These are phyloP conservation scores for Steromphala cineraria DNA, from an alignment of 2,888 invertebrate species.

Conservation along the genomic window DNA sequence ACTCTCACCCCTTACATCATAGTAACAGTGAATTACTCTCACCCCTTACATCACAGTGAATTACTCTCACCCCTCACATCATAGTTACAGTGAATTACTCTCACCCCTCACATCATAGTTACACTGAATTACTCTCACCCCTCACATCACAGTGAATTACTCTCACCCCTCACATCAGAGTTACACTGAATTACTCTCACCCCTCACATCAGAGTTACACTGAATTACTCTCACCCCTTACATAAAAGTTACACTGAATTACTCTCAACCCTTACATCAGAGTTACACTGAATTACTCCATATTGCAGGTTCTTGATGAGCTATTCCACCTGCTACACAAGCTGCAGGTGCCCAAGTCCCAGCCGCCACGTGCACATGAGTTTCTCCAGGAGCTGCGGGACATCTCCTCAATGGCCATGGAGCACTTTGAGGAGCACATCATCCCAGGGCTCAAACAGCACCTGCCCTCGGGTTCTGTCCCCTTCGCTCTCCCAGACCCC, in stretches of 20 bases:
- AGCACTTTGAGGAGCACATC: slow-evolving; percentile 95
- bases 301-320: slow-evolving; percentile 89
- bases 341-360: slow-evolving; percentile 81
- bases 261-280: too few species aligned
- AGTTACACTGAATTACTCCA: too few species aligned
- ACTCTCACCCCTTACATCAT: too few species aligned
- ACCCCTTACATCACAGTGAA: too few species aligned
- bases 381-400: slow-evolving; percentile 91
- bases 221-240: slow-evolving; percentile 73
- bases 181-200: too few species aligned
- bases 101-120: too few species aligned
- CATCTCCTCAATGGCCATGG: slow-evolving; percentile 96
- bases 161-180: too few species aligned
- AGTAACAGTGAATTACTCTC: slow-evolving; percentile 79
- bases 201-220: too few species aligned
- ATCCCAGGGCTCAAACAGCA: slow-evolving; percentile 80
- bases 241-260: too few species aligned
- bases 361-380: slow-evolving; percentile 86
- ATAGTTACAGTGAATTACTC: slow-evolving; percentile 80
- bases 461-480: slow-evolving; percentile 40
- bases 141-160: slow-evolving; percentile 80
- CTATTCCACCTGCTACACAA: slow-evolving; percentile 84
- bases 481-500: background rate
- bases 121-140: too few species aligned
- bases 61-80: too few species aligned